Evolutionary conservation across 2,113 vertebrate genomes (phyloP), one percentile per base, ranked within the genome.

Genomic region (Eptesicus fuscus): DNA sequence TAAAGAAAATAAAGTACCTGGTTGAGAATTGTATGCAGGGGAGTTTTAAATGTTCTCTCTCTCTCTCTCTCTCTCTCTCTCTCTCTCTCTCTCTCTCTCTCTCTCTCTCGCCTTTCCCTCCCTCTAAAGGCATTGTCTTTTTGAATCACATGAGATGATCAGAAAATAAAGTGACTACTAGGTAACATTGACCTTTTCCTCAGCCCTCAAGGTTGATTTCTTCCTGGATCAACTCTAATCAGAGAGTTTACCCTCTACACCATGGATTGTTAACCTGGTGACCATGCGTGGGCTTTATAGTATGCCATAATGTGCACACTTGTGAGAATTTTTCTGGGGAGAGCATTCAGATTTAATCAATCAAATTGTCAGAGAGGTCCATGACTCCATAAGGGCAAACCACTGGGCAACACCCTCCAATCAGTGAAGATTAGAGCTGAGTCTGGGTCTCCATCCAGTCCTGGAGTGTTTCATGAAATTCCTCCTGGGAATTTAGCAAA

Each of bases 91-190:
- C 53, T 23, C 22, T 56, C 22, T 56, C 7, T 23, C 22, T 56
- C 53, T 53, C 56, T 4, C 9, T 9, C 11, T 32, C 5, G 1
- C 8, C 17, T 1, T 22, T 28, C 51, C 40, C 23, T 79, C 42
- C 51, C 70, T 37, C 28, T 61, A 83, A 70, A 70, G 23, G 71
- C 14, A 76, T 13, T n/a, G 25, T 13, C 37, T 83, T 91, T 91
- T 92, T 63, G 88, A 90, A 37, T 90, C 18, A 69, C n/a, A n/a
- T n/a, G 80, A 96, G 35, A 61, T 49, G 20, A 74, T 73, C 74
- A 49, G 77, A 80, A 94, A 80, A 35, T 30, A 37, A 87, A 76
- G 77, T 42, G 47, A 87, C 32, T 67, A 61, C 70, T 61, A 2
- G 20, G 42, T 79, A 28, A 35, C 77, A 30, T 35, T 59, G 51